Evolutionary conservation across 2,797 vertebrate genomes (phyloP), one percentile per base, ranked within the genome.

Genomic region (Anguilla marmorata): DNA sequence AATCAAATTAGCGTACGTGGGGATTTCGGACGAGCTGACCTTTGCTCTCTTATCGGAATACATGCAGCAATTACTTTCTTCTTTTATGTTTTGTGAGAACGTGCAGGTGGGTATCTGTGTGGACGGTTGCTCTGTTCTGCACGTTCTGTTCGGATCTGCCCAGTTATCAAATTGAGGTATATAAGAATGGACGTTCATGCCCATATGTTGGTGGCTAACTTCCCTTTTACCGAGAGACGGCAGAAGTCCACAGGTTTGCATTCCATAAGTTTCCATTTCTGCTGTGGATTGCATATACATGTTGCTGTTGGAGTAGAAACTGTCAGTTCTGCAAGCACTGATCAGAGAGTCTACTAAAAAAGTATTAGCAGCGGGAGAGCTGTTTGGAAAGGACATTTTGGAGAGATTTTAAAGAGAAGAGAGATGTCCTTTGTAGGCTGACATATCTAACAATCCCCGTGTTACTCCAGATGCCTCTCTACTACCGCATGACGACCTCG

Each of bases 171-270:
- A 96, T 93, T 98, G 98, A 97, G 98, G 97, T 97, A 99, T 98
- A 97, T 99, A 99, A 90, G 98, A 96, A 96, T 98, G 98, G 93
- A 99, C 98, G 93, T 97, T 99, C 98, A 98, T 98, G 97, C 97
- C 97, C 97, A 98, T 96, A 94, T 97, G 98, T 97, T 98, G 98
- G 96, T 99, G 98, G 96, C 95, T 97, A 95, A 97, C 96, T 96
- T 99, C 98, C 96, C 98, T 97, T 97, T 99, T 99, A 95, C 97
- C 97, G 95, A 99, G 97, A 96, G 98, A 97, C 96, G 98, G 98
- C 95, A 99, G 96, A 91, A 99, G 98, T 98, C 98, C 98, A 98
- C 98, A 99, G 97, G 98, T 98, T 98, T 99, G 98, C 98, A 99
- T 98, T 97, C 98, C 98, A 96, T 99, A 99, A 96, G 97, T 99